phyloP scores from a whole-genome alignment of 2,888 invertebrate species.

The Torymus aiolomorphi region DNA sequence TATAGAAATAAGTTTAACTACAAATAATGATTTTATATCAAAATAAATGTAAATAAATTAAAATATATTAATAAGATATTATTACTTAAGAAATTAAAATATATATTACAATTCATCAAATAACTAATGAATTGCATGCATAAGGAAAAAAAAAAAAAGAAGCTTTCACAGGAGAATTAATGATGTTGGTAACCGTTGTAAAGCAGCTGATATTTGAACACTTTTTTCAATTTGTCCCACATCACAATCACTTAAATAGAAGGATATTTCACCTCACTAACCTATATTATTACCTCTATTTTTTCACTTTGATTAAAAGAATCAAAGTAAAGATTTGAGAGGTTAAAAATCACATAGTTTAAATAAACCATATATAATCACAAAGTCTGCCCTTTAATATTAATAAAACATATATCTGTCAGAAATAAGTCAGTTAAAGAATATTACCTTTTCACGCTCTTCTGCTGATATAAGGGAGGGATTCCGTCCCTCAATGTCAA shows the following conservation, averaged over 20 bases:
- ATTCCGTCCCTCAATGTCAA: conserved; percentile 74
- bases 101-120: conserved; percentile 43
- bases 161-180: conserved; percentile 50
- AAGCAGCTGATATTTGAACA: conserved; percentile 50
- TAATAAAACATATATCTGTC: conserved; percentile 44
- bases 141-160: conserved; percentile 39
- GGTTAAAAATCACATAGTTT: conserved; percentile 39
- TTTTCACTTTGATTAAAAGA: conserved; percentile 56
- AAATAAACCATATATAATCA: conserved; percentile 33
- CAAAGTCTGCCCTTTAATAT: conserved; percentile 36
- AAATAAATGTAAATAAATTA: conserved; percentile 23
- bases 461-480: conserved; percentile 72
- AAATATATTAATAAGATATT: conserved; percentile 29
- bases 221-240: conserved; percentile 53
- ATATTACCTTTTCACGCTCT: conserved; percentile 74
- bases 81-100: conserved; percentile 44
- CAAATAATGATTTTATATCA: not conserved
- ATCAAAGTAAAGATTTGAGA: conserved; percentile 54
- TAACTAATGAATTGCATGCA: conserved; percentile 43
- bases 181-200: conserved; percentile 53
- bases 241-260: conserved; percentile 54
- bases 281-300: conserved; percentile 41
- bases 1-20: not conserved
- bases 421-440: conserved; percentile 46
- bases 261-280: conserved; percentile 53